Percentiles rank a stretch among this genome's conserved stretches.
phyloP scores from a whole-genome alignment of 2,888 invertebrate genomes.

The Harpalus rubripes region DNA sequence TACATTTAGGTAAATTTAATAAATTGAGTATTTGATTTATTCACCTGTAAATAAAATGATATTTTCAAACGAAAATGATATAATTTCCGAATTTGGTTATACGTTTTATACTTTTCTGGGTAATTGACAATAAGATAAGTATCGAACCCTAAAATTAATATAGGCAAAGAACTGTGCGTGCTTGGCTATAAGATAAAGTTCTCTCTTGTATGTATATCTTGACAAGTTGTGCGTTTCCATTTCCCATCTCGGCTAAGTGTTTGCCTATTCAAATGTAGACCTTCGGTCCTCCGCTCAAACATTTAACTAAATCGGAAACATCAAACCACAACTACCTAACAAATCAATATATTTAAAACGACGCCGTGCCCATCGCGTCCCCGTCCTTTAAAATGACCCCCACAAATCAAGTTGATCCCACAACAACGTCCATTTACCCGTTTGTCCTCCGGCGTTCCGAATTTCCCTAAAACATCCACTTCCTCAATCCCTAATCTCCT shows the following conservation, averaged over 20 bases:
- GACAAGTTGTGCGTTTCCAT: neutral
- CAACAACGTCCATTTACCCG: constrained; percentile 51
- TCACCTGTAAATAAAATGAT: no score
- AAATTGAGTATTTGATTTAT: no score
- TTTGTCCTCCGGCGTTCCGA: constrained; percentile 27
- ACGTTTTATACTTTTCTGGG: no score
- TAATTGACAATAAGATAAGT: no score
- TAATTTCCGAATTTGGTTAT: no score
- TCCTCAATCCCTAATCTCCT: constrained; percentile 57
- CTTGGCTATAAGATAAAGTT: neutral
- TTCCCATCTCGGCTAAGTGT: constrained; percentile 37
- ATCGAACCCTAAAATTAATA: neutral
- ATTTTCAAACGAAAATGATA: no score
- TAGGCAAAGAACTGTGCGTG: neutral
- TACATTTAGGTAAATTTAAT: no score
- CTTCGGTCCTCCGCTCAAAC: constrained; percentile 4
- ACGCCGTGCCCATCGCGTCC: neutral
- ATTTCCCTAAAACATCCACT: constrained; percentile 62
- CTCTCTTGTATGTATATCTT: neutral
- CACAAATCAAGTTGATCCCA: constrained; percentile 52
- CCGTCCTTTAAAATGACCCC: constrained; percentile 48
- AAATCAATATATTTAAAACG: constrained; percentile 53
- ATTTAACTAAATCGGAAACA: constrained; percentile 52
- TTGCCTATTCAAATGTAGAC: constrained; percentile 32
- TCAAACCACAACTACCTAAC: constrained; percentile 49